These are phyloP conservation scores for Synanthedon vespiformis DNA, from an alignment of 2,888 invertebrate genomes.

Conservation along the genomic window DNA sequence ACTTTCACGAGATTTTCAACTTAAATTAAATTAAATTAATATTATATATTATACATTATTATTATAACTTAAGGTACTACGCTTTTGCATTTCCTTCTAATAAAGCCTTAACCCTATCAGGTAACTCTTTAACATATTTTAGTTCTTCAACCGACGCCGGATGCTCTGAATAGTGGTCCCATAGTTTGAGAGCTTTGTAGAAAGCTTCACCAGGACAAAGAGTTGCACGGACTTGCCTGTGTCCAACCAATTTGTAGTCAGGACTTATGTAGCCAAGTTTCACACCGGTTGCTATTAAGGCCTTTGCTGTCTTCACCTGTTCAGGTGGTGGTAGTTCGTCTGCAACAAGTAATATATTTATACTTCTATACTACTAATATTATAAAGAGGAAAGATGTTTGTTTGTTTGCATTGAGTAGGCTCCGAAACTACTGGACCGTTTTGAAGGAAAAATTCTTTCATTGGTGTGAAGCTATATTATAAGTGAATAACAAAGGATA, in stretches of 20 bases:
- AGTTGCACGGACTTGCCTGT: slow-evolving; percentile 59
- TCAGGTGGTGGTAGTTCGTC: slow-evolving; percentile 68
- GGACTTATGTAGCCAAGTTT: slow-evolving; percentile 68
- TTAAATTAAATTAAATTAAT: too few relatives aligned
- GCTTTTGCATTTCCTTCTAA: slow-evolving; percentile 2
- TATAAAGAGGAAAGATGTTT: too few relatives aligned
- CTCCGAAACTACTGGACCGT: too few relatives aligned
- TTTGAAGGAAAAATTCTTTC: too few relatives aligned
- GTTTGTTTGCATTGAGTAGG: too few relatives aligned
- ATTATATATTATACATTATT: too few relatives aligned
- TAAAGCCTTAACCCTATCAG: slow-evolving; percentile 13
- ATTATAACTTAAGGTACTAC: not conserved
- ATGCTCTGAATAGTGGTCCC: slow-evolving; percentile 65
- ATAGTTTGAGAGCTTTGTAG: slow-evolving; percentile 69
- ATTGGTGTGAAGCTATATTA: too few relatives aligned
- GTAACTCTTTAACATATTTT: slow-evolving; percentile 19
- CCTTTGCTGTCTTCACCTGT: slow-evolving; percentile 70
- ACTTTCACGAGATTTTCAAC: too few relatives aligned
- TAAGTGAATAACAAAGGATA: too few relatives aligned
- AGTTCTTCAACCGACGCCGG: slow-evolving; percentile 28
- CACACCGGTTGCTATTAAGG: slow-evolving; percentile 73
- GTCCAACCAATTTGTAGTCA: slow-evolving; percentile 72
- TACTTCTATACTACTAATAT: too few relatives aligned
- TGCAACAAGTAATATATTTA: slow-evolving; percentile 27
- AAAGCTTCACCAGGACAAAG: slow-evolving; percentile 75